phyloP scores from a whole-genome alignment of 2,888 invertebrate genomes.

The Troilus luridus region DNA sequence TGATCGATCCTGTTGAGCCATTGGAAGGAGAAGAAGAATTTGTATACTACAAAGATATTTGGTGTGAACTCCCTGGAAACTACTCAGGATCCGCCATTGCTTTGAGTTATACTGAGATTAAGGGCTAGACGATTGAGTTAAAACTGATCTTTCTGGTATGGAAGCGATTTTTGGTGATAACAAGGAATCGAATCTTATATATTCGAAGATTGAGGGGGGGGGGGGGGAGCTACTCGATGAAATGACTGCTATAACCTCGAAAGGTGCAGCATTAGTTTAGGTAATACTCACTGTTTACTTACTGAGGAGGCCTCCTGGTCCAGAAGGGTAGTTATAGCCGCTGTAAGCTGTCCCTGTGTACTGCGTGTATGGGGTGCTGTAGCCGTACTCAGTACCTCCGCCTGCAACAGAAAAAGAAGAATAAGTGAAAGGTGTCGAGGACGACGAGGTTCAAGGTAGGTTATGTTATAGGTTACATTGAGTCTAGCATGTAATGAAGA shows the following conservation, averaged over 20 bases:
- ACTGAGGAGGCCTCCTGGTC: conserved; percentile 74
- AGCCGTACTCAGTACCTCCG: conserved; percentile 78
- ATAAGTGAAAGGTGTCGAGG: background rate
- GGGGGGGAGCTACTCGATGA: conserved; percentile 8
- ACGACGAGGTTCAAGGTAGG: too few species aligned
- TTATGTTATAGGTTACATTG: background rate
- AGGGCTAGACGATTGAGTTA: too few species aligned
- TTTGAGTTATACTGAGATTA: too few species aligned
- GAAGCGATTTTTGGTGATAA: background rate
- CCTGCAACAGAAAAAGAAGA: conserved; percentile 70
- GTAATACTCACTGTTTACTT: conserved; percentile 73
- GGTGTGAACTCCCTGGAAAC: too few species aligned
- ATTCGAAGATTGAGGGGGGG: too few species aligned
- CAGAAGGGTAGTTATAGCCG: conserved; percentile 70
- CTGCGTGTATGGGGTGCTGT: conserved; percentile 82
- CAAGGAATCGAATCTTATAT: too few species aligned
- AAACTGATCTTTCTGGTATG: background rate
- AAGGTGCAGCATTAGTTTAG: conserved; percentile 47
- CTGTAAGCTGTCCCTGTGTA: conserved; percentile 81
- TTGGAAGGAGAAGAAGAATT: too few species aligned
- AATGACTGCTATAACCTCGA: conserved; percentile 1
- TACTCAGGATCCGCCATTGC: too few species aligned
- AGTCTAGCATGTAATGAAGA: background rate
- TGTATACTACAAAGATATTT: too few species aligned
- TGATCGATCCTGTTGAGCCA: too few species aligned